These are phyloP conservation scores for Sphinx pinastri DNA, from an alignment of 2,888 invertebrate species.

Conservation along the genomic window DNA sequence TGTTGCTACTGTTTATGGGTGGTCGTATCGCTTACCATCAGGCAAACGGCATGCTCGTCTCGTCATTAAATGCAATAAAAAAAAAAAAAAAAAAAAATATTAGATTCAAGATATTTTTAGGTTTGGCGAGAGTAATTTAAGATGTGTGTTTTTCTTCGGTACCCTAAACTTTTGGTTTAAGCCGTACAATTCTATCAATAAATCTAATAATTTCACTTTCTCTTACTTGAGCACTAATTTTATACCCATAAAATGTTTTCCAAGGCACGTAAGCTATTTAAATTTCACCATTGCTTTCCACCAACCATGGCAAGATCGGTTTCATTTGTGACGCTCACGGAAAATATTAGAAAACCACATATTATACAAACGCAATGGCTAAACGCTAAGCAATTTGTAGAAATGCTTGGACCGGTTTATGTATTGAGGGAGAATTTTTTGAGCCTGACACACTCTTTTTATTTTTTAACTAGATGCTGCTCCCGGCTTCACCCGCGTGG, in stretches of 20 bases:
- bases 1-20: too few relatives aligned
- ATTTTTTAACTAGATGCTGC: too few relatives aligned
- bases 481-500: too few relatives aligned
- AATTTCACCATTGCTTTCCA: constrained; percentile 39
- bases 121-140: too few relatives aligned
- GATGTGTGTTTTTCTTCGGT: too few relatives aligned
- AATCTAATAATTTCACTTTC: not conserved
- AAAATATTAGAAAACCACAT: constrained; percentile 40
- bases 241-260: not conserved
- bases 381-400: constrained; percentile 26
- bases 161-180: not conserved
- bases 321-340: constrained; percentile 34
- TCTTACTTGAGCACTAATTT: not conserved
- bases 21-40: too few relatives aligned
- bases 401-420: constrained; percentile 19
- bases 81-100: too few relatives aligned
- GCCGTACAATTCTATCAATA: not conserved
- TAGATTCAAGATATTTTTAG: not conserved
- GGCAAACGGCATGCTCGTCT: too few relatives aligned
- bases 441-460: too few relatives aligned
- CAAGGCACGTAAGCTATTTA: constrained; percentile 23
- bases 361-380: constrained; percentile 31
- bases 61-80: too few relatives aligned
- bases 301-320: constrained; percentile 35
- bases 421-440: too few relatives aligned